Conservation (phyloP, 2,888 invertebrate genomes). For the Amiota minor region DNA sequence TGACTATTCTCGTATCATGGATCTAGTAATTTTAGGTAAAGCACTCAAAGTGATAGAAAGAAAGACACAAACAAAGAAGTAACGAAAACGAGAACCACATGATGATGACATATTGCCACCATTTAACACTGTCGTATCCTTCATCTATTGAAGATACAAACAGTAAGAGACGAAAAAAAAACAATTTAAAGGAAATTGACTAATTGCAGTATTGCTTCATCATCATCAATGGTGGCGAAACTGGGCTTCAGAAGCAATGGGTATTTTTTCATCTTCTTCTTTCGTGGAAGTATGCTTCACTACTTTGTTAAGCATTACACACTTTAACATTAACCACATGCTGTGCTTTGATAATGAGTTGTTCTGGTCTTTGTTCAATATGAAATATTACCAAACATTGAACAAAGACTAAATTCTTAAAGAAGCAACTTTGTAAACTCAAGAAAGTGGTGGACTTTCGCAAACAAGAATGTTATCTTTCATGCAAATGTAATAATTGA, state of each 20-base stretch:
- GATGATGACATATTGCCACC: constrained; percentile 71
- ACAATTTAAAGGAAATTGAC: constrained; percentile 66
- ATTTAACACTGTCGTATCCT: constrained; percentile 69
- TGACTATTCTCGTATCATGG: neutral
- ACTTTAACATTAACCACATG: constrained; percentile 62
- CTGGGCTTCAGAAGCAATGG: neutral
- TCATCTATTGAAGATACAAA: constrained; percentile 18
- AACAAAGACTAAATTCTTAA: neutral
- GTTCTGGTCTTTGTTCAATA: constrained; percentile 47
- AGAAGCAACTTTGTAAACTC: neutral
- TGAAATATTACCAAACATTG: constrained; percentile 55
- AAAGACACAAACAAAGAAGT: constrained; percentile 32
- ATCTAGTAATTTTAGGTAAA: constrained; percentile 6
- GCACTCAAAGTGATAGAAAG: constrained; percentile 6
- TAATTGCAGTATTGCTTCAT: constrained; percentile 67
- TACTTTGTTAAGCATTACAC: constrained; percentile 40
- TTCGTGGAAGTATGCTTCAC: constrained; percentile 51
- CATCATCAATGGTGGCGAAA: constrained; percentile 40
- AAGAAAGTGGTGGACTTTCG: constrained; percentile 5
- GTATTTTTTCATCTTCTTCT: neutral
- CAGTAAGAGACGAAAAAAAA: constrained; percentile 54
- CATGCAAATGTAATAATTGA: constrained; percentile 68
- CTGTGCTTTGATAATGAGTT: constrained; percentile 66
- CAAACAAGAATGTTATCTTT: constrained; percentile 49
- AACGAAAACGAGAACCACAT: constrained; percentile 41